Evolutionary conservation across 2,797 vertebrate species (phyloP).

Genomic region (Pogonophryne albipinna): DNA sequence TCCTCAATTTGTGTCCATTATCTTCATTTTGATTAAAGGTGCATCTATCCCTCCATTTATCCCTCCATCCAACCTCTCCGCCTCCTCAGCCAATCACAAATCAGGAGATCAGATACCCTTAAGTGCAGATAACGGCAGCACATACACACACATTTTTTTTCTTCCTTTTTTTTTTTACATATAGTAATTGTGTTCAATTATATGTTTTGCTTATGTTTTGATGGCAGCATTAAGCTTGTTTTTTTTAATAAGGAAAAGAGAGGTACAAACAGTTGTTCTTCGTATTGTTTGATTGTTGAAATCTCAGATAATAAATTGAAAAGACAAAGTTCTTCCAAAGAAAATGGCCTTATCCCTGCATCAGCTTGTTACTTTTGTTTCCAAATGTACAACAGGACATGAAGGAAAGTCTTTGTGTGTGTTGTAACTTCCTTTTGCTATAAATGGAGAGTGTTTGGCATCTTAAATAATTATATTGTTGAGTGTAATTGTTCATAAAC

Average conservation of each 20-base stretch:
- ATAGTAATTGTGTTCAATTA: no score
- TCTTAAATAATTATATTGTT: neutral
- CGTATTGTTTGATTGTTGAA: no score
- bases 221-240: no score
- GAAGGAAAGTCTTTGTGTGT: neutral
- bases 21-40: neutral
- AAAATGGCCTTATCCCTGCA: no score
- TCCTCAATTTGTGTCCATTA: neutral
- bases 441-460: conserved; percentile 13
- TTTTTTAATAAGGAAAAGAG: no score
- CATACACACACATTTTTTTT: no score
- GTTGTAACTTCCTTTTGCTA: conserved; percentile 27
- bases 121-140: conserved; percentile 27
- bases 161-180: no score
- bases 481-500: conserved; percentile 14
- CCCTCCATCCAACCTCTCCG: conserved; percentile 10
- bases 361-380: no score
- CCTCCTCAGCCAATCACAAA: conserved; percentile 37
- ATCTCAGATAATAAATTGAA: no score
- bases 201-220: no score
- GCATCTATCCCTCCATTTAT: conserved; percentile 3
- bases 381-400: neutral
- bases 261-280: no score
- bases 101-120: conserved; percentile 24
- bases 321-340: no score